Evolutionary conservation across 1,140 invertebrate species (phyloP).

Genomic region (Solen grandis): DNA sequence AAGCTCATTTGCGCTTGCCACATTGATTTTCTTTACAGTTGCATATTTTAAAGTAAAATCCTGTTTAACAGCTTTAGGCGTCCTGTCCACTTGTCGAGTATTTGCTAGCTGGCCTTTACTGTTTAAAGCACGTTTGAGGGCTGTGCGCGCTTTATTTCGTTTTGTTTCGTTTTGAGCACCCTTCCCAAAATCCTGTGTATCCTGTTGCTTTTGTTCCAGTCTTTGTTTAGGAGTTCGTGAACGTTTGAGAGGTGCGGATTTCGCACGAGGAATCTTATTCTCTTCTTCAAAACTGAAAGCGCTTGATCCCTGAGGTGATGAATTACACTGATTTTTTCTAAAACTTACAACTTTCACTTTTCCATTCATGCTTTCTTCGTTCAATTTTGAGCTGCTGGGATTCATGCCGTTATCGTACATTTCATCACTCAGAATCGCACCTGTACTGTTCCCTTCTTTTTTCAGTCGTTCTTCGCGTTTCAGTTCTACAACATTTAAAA

Average conservation of each 20-base stretch:
- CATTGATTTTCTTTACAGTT: conserved; percentile 59
- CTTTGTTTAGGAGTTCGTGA: not conserved
- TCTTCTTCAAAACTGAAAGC: conserved; percentile 41
- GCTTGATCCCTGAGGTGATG: conserved; percentile 24
- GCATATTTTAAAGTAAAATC: conserved; percentile 67
- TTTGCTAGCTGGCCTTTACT: conserved; percentile 49
- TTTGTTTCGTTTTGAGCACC: conserved; percentile 44
- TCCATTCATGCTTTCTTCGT: not conserved
- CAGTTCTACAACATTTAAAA: conserved; percentile 34
- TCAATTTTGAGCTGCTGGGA: not conserved
- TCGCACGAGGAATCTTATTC: conserved; percentile 43
- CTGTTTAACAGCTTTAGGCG: not conserved
- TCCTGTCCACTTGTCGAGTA: conserved; percentile 4
- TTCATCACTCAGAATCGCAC: conserved; percentile 49
- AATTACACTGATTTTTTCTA: conserved; percentile 38
- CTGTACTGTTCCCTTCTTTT: conserved; percentile 24
- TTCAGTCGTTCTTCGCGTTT: conserved; percentile 52
- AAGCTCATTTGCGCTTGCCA: not conserved
- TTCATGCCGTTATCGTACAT: conserved; percentile 53
- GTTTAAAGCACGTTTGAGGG: conserved; percentile 63
- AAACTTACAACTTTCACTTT: conserved; percentile 53
- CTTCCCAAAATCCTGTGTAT: conserved; percentile 29
- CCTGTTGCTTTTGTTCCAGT: conserved; percentile 20
- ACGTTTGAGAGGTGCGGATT: conserved; percentile 27
- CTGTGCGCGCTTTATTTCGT: conserved; percentile 63